Evolutionary conservation across 2,113 vertebrate genomes (phyloP).

Genomic region (Calyptommatus sinebrachiatus): DNA sequence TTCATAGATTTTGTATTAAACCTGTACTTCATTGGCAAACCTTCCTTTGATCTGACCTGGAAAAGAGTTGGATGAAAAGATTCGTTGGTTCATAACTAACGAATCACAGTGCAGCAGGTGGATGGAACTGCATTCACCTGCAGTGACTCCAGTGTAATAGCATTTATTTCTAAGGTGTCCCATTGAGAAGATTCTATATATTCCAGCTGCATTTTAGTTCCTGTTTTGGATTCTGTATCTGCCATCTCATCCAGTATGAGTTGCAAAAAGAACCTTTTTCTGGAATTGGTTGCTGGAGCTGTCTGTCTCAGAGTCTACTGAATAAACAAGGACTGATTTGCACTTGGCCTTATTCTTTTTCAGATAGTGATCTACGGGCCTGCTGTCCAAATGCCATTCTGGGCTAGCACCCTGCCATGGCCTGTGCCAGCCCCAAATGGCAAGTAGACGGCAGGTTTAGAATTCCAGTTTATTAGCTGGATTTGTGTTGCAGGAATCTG

Average conservation of each 20-base stretch:
- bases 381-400: too few species aligned
- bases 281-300: constrained; percentile 16
- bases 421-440: too few species aligned
- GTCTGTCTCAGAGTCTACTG: constrained; percentile 43
- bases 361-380: too few species aligned
- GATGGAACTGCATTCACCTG: not conserved
- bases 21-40: too few species aligned
- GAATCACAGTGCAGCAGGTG: not conserved
- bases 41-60: too few species aligned
- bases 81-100: too few species aligned
- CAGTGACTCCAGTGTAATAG: not conserved
- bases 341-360: too few species aligned
- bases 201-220: not conserved
- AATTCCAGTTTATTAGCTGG: constrained; percentile 49
- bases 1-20: too few species aligned
- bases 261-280: constrained; percentile 14
- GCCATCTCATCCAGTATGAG: constrained; percentile 15
- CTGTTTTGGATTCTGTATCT: not conserved
- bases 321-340: too few species aligned
- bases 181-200: not conserved
- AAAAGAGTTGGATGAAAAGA: too few species aligned
- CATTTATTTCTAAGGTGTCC: constrained; percentile 6
- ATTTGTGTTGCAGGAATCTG: constrained; percentile 32
- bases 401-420: too few species aligned
- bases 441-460: not conserved